Percentiles rank a stretch among this genome's conserved stretches.
phyloP scores from a whole-genome alignment of 2,888 invertebrate genomes.

The Lepas anatifera region DNA sequence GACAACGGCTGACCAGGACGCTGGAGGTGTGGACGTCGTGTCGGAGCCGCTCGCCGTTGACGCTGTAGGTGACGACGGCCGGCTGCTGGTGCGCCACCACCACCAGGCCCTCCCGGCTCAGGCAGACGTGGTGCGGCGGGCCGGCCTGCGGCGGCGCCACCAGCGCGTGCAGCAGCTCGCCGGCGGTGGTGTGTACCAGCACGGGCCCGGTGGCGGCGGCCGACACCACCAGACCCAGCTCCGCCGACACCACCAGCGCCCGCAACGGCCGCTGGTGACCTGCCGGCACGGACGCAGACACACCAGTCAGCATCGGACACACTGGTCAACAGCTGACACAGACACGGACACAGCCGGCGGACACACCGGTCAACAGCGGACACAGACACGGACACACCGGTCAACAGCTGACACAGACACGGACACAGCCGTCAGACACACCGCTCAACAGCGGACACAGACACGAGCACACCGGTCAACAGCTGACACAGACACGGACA shows the following conservation, averaged over 20 bases:
- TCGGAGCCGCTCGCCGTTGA: constrained; percentile 79
- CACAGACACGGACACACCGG: too few species aligned
- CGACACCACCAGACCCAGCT: constrained; percentile 92
- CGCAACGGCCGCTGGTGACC: constrained; percentile 95
- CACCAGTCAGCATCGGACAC: too few species aligned
- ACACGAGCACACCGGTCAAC: too few species aligned
- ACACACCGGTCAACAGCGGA: too few species aligned
- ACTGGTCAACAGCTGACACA: too few species aligned
- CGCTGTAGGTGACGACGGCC: constrained; percentile 83
- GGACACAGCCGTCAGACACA: too few species aligned
- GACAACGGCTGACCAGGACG: constrained; percentile 56
- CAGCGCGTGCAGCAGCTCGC: constrained; percentile 84
- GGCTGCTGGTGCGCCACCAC: constrained; percentile 87
- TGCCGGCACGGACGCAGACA: too few species aligned
- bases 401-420: too few species aligned
- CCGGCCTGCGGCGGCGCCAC: constrained; percentile 62
- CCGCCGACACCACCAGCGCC: constrained; percentile 92
- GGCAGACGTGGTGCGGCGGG: constrained; percentile 65
- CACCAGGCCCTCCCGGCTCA: constrained; percentile 92
- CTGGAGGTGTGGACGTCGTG: constrained; percentile 89
- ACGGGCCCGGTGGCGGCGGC: constrained; percentile 92
- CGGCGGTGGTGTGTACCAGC: constrained; percentile 93
- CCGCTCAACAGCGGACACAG: too few species aligned
- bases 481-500: too few species aligned
- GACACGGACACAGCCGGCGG: too few species aligned